These are phyloP conservation scores for Serranus cabrilla DNA, from an alignment of 2,797 vertebrate species.

Conservation along the genomic window DNA sequence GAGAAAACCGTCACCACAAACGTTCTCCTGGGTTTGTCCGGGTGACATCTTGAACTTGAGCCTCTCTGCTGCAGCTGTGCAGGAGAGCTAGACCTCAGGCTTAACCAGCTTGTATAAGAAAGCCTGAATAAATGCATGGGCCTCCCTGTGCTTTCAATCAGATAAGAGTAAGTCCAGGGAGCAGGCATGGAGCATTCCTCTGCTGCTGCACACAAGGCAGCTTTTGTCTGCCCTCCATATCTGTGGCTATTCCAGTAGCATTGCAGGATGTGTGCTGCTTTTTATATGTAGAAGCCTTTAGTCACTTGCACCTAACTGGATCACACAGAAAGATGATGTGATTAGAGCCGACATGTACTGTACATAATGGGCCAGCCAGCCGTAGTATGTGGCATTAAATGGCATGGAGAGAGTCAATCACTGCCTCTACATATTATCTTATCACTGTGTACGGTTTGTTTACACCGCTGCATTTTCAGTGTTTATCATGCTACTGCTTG, in stretches of 20 bases:
- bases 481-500: neutral
- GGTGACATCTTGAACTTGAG: conserved; percentile 43
- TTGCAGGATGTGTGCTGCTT: conserved; percentile 55
- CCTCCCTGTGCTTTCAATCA: conserved; percentile 73
- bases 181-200: conserved; percentile 75
- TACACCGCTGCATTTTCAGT: neutral
- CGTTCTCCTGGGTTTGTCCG: conserved; percentile 15
- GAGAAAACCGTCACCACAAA: conserved; percentile 27
- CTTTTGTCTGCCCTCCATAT: conserved; percentile 70
- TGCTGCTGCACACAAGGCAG: conserved; percentile 65
- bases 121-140: conserved; percentile 64
- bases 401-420: neutral
- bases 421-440: neutral
- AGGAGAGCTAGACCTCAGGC: conserved; percentile 33
- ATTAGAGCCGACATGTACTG: conserved; percentile 61
- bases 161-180: conserved; percentile 78
- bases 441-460: neutral
- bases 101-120: conserved; percentile 54
- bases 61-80: conserved; percentile 43
- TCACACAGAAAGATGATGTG: conserved; percentile 62
- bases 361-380: conserved; percentile 27
- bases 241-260: conserved; percentile 38
- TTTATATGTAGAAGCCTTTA: conserved; percentile 54
- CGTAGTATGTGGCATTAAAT: conserved; percentile 5
- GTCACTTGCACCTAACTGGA: conserved; percentile 63